phyloP scores from a whole-genome alignment of 2,797 vertebrate species.

The Falco berigora region DNA sequence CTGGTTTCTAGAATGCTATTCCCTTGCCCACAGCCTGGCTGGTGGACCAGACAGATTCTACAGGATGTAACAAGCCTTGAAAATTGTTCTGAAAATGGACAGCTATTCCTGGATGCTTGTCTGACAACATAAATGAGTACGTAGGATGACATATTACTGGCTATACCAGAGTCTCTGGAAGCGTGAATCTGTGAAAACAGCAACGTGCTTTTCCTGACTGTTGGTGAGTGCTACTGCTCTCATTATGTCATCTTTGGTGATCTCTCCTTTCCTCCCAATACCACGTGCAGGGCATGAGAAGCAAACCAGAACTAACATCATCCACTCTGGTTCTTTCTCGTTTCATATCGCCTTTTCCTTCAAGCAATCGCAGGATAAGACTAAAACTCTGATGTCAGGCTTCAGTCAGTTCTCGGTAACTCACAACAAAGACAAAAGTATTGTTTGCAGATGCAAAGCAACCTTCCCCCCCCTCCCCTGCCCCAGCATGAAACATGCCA shows the following conservation, averaged over 20 bases:
- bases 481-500: background rate
- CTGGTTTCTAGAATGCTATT: fast-evolving
- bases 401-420: background rate
- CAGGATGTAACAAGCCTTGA: background rate
- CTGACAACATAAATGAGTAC: background rate
- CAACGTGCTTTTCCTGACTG: background rate
- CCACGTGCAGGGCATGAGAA: background rate
- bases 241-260: background rate
- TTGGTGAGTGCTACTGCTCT: background rate
- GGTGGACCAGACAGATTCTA: background rate
- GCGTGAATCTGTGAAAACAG: background rate
- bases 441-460: background rate
- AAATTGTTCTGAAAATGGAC: background rate
- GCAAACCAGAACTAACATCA: background rate
- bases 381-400: background rate
- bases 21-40: background rate
- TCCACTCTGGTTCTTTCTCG: background rate
- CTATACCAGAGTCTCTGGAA: background rate
- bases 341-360: background rate
- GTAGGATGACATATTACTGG: background rate
- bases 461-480: too few relatives aligned
- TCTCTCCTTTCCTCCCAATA: background rate
- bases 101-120: background rate
- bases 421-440: background rate
- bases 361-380: background rate